Base-by-base conservation (phyloP, 2,113 vertebrate genomes). In the Oostethus manadensis region DNA sequence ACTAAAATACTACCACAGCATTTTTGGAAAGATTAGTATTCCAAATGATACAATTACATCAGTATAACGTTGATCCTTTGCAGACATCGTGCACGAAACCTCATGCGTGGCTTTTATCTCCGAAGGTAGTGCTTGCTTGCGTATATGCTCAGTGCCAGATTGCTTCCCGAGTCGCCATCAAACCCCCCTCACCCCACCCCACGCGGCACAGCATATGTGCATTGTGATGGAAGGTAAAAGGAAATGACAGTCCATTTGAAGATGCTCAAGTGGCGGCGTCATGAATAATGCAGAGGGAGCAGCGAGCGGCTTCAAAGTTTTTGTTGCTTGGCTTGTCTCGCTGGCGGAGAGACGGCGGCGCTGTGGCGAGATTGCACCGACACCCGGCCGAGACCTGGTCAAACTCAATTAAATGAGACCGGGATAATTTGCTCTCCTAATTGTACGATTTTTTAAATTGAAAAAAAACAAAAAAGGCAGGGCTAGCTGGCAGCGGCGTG, bases 211-310 rank as follows among this genome's bases (percentile, higher is more conserved):
- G 78, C 91, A 90, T 92, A 91, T 84, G 85, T 89, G 67, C 87
- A 82, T 81, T 87, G 85, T 91, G 92, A 91, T 85, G 88, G 84
- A 87, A 89, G 77, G 78, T 90, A 92, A 92, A 91, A 85, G 87
- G 86, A 92, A 92, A 91, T 88, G 91, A 92, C 91, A 90, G 84
- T 70, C 71, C 81, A 84, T 88, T 91, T 92, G 85, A 93, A 91
- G 84, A 91, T 87, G 78, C 65, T 86, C 84, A 83, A 70, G 84
- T 87, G 76, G 74, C 82, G 72, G 70, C 76, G 38, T 84, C 62
- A 92, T 94, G 91, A 93, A 93, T 94, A 93, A 95, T 92, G 84
- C 87, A 94, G 88, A 60, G 69, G 62, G 61, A 73, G 83, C 84
- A 87, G 51, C 56, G 81, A 87, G 84, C 87, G 86, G 92, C 91